Percentiles rank a stretch among this genome's conserved stretches.
Evolutionary conservation across 2,797 vertebrate species (phyloP).

Genomic region (Phyllotis vaccarum): DNA sequence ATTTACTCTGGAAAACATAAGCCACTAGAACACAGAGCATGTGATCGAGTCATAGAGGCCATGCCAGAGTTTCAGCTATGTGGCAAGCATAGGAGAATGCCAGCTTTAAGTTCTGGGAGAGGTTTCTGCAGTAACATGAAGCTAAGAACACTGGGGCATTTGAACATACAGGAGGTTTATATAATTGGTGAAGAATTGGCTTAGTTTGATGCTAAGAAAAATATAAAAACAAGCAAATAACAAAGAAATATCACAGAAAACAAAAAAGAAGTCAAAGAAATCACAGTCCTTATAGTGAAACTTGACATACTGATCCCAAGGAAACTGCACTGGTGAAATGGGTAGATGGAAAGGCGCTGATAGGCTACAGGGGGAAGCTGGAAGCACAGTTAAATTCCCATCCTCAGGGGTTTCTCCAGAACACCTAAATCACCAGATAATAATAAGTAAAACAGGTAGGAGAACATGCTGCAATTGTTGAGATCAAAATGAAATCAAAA

Average conservation of each 20-base stretch:
- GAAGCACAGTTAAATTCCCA: background rate
- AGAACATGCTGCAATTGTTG: background rate
- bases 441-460: background rate
- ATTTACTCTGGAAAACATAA: constrained; percentile 59
- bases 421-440: background rate
- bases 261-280: background rate
- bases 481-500: background rate
- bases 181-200: background rate
- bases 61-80: background rate
- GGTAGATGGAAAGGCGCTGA: background rate
- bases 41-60: background rate
- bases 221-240: constrained; percentile 12
- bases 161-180: background rate
- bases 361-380: background rate
- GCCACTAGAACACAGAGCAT: background rate
- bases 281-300: background rate
- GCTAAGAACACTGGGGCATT: background rate
- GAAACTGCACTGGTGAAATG: background rate
- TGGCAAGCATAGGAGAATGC: background rate
- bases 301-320: background rate
- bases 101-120: background rate
- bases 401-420: background rate
- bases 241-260: constrained; percentile 29
- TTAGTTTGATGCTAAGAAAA: constrained; percentile 34
- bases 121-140: background rate